Percentiles rank a stretch among this genome's conserved stretches.
These are phyloP conservation scores for Ischnura elegans DNA, from an alignment of 2,888 invertebrate species.

Conservation along the genomic window DNA sequence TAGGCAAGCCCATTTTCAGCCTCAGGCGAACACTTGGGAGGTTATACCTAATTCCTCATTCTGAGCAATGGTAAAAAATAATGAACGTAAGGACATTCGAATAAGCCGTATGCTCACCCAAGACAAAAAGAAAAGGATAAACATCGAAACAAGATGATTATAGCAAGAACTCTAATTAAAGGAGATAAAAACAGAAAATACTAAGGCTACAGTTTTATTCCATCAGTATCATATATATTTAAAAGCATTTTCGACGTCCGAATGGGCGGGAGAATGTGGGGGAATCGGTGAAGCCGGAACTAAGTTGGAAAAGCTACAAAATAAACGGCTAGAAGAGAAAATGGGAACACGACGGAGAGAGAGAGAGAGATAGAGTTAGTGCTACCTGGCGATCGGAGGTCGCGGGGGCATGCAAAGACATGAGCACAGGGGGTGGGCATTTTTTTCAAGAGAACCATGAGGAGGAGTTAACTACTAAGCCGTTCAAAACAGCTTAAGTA, in stretches of 20 bases:
- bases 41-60: background rate
- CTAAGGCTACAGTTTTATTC: background rate
- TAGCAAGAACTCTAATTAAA: background rate
- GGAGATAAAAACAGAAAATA: background rate
- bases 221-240: background rate
- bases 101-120: too few species aligned
- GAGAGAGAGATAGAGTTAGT: background rate
- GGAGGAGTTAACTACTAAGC: slow-evolving; percentile 35
- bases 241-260: background rate
- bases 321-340: background rate
- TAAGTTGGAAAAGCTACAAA: background rate
- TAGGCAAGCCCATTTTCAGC: background rate
- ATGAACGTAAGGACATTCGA: too few species aligned
- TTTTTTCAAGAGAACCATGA: background rate
- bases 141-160: background rate
- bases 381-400: background rate
- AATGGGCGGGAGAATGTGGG: background rate
- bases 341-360: background rate
- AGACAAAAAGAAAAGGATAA: background rate
- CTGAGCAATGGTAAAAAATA: too few species aligned
- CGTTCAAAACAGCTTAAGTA: too few species aligned
- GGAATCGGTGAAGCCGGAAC: background rate
- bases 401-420: background rate
- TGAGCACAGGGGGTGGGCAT: background rate
- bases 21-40: background rate